Base-by-base conservation (phyloP, 2,888 invertebrate genomes). In the Hyalella azteca region DNA sequence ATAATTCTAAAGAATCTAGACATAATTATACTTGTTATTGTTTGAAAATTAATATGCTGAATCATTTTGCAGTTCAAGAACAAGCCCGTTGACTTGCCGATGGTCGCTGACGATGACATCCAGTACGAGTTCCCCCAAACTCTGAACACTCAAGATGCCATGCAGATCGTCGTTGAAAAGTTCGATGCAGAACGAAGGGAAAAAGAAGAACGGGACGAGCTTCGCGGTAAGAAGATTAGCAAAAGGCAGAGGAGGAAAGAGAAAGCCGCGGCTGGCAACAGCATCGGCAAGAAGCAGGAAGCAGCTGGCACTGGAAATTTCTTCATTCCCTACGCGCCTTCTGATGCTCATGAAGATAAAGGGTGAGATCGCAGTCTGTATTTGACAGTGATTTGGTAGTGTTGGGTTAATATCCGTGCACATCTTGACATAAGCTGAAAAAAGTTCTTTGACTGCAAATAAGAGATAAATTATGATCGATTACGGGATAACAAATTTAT, bases 301-400 rank as follows among this genome's bases (percentile, higher is more conserved):
- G 66, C 26, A 36, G 66, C 32, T 39, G 4, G 36, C 0, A 36
- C 11, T 96, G 86, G 92, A 95, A 41, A 26, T 41, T 75, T 13
- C 88, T 98, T 93, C 87, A 92, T 98, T 85, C 93, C 94, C 2
- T 96, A 97, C 88, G 90, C 91, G 81, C 93, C 97, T 0, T 91
- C 92, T 50, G 96, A 97, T 88, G 93, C 92, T 87, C 93, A 95
- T 85, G 94, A 95, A 0, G 96, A 96, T 89, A 90, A 91, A 84
- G 94, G 94, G 93, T 93, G 88, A 88, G 66, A 36, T 7, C 5
- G 1, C n/a, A n/a, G n/a, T n/a, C n/a, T n/a, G n/a, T n/a, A n/a
- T n/a, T n/a, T n/a, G n/a, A n/a, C n/a, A n/a, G n/a, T n/a, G n/a
- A n/a, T n/a, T n/a, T n/a, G n/a, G n/a, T n/a, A n/a, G n/a, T n/a